Evolutionary conservation across 1,140 invertebrate genomes (phyloP).

Genomic region (Drosophila mojavensis): DNA sequence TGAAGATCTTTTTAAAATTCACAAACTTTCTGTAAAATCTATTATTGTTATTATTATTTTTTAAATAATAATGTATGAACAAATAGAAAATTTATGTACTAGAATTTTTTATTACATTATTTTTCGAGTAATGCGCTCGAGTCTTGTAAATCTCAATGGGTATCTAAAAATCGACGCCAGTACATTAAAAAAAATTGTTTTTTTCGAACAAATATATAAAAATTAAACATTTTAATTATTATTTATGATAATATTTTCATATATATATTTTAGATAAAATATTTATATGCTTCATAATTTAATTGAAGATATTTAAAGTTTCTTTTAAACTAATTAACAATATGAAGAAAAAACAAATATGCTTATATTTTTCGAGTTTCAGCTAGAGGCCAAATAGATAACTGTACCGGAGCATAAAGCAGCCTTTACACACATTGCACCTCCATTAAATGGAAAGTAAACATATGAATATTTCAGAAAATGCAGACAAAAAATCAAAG

Average conservation of each 20-base stretch:
- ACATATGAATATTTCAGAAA: no score
- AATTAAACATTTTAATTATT: slow-evolving; percentile 63
- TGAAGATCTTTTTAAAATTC: no score
- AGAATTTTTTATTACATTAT: not conserved
- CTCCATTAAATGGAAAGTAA: no score
- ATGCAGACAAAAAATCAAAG: no score
- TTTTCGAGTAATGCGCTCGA: no score
- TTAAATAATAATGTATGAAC: no score
- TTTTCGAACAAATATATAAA: not conserved
- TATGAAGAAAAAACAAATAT: slow-evolving; percentile 27
- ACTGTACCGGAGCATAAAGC: no score
- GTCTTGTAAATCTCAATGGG: no score
- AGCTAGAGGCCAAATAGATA: not conserved
- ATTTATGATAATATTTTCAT: slow-evolving; percentile 68
- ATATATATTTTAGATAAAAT: slow-evolving; percentile 55
- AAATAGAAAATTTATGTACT: no score
- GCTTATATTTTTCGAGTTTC: not conserved
- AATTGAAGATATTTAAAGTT: slow-evolving; percentile 26
- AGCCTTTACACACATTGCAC: no score
- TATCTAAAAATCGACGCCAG: not conserved
- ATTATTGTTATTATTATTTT: no score
- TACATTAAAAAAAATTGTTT: not conserved
- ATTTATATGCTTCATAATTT: slow-evolving; percentile 47
- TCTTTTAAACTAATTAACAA: slow-evolving; percentile 67
- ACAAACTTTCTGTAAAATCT: no score